These are phyloP conservation scores for Thrips palmi DNA, from an alignment of 1,140 invertebrate species.

Conservation along the genomic window DNA sequence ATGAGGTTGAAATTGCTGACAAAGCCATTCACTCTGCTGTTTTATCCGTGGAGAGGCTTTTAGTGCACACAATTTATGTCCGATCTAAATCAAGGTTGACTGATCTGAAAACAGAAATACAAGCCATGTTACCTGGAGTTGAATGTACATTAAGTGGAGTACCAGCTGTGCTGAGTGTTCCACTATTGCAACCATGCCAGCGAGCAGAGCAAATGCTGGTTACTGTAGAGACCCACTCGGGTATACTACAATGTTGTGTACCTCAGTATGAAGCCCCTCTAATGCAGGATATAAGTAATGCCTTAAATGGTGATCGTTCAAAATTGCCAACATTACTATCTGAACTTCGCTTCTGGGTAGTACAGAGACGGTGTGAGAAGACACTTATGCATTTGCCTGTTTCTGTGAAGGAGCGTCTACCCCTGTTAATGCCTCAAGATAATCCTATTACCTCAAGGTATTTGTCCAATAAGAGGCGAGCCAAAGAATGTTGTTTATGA, in stretches of 20 bases:
- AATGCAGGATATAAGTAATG: constrained; percentile 60
- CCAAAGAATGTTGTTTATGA: too few species aligned
- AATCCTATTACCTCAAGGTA: constrained; percentile 55
- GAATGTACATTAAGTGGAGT: constrained; percentile 49
- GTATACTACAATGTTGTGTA: constrained; percentile 73
- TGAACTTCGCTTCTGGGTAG: constrained; percentile 72
- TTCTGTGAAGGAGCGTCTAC: constrained; percentile 64
- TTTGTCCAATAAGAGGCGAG: neutral
- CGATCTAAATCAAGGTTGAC: constrained; percentile 62
- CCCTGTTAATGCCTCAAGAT: constrained; percentile 55
- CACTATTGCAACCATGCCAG: constrained; percentile 72
- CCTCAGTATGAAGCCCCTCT: constrained; percentile 72
- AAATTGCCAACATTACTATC: constrained; percentile 47
- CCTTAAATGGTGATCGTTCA: constrained; percentile 57
- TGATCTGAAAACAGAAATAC: constrained; percentile 65
- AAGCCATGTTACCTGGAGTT: constrained; percentile 48
- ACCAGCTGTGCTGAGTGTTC: constrained; percentile 77
- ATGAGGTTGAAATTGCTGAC: constrained; percentile 57
- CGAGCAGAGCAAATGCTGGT: constrained; percentile 79
- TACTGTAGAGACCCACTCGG: constrained; percentile 87
- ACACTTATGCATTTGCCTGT: constrained; percentile 85
- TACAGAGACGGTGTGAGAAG: constrained; percentile 79
- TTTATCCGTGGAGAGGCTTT: constrained; percentile 79
- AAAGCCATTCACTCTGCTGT: constrained; percentile 67
- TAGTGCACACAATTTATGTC: constrained; percentile 96